Evolutionary conservation across 2,888 invertebrate genomes (phyloP), one percentile per base, ranked within the genome.

Genomic region (Lepetodrilus schrolli): DNA sequence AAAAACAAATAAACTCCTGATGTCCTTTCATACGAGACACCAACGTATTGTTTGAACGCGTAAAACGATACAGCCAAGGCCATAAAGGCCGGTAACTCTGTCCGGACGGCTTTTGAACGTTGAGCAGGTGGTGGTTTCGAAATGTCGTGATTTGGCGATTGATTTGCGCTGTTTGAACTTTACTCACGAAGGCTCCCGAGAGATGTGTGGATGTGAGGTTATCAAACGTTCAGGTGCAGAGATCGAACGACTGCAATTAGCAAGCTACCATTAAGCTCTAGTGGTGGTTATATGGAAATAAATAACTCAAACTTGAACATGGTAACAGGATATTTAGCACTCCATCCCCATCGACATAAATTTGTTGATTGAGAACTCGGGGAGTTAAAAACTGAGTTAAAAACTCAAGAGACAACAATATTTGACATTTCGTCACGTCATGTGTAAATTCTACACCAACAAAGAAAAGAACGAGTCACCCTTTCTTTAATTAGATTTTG

Each of bases 121-220:
- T 58, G 58, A n/a, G 58, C 58, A 58, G 58, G 58, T 58, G 58
- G 58, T 58, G 58, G 26, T 58, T 58, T 58, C 17, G 43, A n/a
- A 58, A 34, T 17, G 58, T 58, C 30, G 23, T 58, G 58, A 58
- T 58, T 58, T 58, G 26, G n/a, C 30, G 30, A 58, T 58, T 17
- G 58, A 58, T 58, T 58, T 58, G 26, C 17, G 10, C 23, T 34
- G 34, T 58, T 58, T 58, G 58, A 58, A 58, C 58, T 58, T 58
- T 30, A 30, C 26, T 58, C 34, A 58, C 13, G 17, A 34, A 58
- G 26, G 34, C 58, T 58, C 58, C n/a, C 17, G 58, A 58, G 58
- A 58, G 34, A 13, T 26, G 26, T 26, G 10, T 17, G 17, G 17
- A 30, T 26, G 58, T 30, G 58, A 58, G 17, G 17, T 30, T 58